Conservation (phyloP, 2,888 invertebrate species). For the Kryphioiulus occultus region DNA sequence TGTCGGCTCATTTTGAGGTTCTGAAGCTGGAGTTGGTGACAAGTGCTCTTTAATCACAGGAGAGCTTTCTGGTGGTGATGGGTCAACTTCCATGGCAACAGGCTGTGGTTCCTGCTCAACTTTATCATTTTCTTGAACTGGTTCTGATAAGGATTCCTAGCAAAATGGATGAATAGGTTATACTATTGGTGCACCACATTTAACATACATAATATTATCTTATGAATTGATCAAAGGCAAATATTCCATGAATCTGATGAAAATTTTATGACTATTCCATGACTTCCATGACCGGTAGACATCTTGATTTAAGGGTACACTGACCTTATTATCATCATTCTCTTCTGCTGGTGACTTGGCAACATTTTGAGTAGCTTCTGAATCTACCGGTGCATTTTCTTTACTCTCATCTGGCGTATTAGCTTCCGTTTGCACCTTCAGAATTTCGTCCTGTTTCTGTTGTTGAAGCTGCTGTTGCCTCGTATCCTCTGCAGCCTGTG, state of each 20-base stretch:
- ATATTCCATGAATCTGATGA: too few relatives aligned
- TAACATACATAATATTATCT: too few relatives aligned
- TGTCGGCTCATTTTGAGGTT: neutral
- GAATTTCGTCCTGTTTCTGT: constrained; percentile 64
- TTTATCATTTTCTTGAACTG: neutral
- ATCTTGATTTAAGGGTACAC: neutral
- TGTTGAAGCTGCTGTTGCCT: constrained; percentile 60
- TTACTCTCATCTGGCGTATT: neutral
- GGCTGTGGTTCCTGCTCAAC: neutral
- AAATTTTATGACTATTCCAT: too few relatives aligned
- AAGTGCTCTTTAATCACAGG: neutral
- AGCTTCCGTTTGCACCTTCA: neutral
- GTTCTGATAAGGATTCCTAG: neutral
- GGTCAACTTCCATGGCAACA: neutral
- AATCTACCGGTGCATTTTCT: neutral
- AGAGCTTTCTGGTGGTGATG: neutral
- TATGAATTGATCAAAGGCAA: too few relatives aligned
- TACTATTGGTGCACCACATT: too few relatives aligned
- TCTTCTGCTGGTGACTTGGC: neutral
- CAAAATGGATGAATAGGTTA: neutral
- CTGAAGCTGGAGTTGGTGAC: neutral
- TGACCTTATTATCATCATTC: neutral
- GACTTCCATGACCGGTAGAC: too few relatives aligned
- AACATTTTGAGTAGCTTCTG: neutral
- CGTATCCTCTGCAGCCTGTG: constrained; percentile 53